A percentile compares a stretch with the other conserved stretches of the same genome.
phyloP scores from a whole-genome alignment of 2,113 vertebrate species.

The Phaethornis superciliosus region DNA sequence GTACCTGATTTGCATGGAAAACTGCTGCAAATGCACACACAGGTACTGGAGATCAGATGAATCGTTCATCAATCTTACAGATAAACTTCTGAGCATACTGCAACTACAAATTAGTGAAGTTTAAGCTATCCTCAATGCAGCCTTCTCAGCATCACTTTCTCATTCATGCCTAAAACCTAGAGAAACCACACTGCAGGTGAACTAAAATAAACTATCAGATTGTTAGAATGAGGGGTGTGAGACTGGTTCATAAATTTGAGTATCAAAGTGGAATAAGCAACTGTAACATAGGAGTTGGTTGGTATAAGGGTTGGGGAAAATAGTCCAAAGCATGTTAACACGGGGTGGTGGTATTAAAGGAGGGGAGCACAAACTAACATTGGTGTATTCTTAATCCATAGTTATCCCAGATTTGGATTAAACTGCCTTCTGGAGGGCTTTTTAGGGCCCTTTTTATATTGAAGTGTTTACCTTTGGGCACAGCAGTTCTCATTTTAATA shows the following conservation, averaged over 20 bases:
- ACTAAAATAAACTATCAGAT: not conserved
- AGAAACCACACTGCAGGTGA: not conserved
- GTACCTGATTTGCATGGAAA: not conserved
- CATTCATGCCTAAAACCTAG: not conserved
- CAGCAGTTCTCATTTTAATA: not conserved
- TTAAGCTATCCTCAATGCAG: not conserved
- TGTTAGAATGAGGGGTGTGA: not conserved
- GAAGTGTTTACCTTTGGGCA: not conserved
- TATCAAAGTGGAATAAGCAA: not conserved
- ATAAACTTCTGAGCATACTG: not conserved
- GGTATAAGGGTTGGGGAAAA: not conserved
- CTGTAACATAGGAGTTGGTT: not conserved
- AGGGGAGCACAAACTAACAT: not conserved
- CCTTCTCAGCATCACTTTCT: not conserved
- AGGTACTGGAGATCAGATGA: not conserved
- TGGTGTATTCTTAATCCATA: conserved; percentile 16
- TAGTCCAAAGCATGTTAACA: not conserved
- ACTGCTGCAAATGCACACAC: not conserved
- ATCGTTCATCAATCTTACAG: not conserved
- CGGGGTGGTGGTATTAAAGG: not conserved
- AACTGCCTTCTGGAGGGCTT: conserved; percentile 21
- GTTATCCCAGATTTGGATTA: conserved; percentile 49
- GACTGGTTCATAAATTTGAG: not conserved
- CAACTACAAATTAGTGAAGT: not conserved
- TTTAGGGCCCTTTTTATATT: not conserved